Evolutionary conservation across 2,797 vertebrate genomes (phyloP), one percentile per base, ranked within the genome.

Genomic region (Chelidonichthys spinosus): DNA sequence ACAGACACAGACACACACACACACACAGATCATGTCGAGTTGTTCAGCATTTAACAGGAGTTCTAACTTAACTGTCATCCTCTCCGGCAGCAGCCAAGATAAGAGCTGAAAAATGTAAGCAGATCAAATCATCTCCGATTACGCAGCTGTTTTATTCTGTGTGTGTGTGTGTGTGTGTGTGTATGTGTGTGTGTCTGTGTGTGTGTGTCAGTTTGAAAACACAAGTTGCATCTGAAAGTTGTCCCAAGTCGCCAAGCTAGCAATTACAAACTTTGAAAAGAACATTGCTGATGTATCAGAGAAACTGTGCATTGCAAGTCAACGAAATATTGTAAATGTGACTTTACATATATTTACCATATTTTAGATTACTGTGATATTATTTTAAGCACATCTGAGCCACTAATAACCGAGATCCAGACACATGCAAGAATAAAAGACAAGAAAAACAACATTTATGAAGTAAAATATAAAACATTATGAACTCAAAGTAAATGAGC

Each of bases 31-130:
- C 46, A 37, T 25, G 40, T 25, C 39, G 40, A 36, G 36, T 32
- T 73, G 72, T 46, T 66, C 35, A 52, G 46, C 47, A 33, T 67
- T 67, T 74, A 60, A 17, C 58, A 40, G 17, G 8, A 6, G 35
- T 56, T 52, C 44, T 40, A 62, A 52, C 43, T 60, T 8, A 54
- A 60, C 66, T 52, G 52, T 71, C 62, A 54, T 58, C 64, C 25
- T 81, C 42, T 52, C n/a, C 37, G 36, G 1, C 58, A 50, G 32
- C 13, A 47, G 11, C 15, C 6, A 49, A 67, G 66, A 71, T 58
- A 71, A 54, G 25, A 50, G 47, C 47, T 18, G 47, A 54, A 53
- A 55, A 76, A 62, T 53, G 7, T 11, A 37, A 11, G n/a, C 33
- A 53, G 52, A 72, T 56, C 3, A 67, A 35, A 56, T 53, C 6